These are phyloP conservation scores for Lampris megalopsis DNA, from an alignment of 2,113 vertebrate species.

Conservation along the genomic window DNA sequence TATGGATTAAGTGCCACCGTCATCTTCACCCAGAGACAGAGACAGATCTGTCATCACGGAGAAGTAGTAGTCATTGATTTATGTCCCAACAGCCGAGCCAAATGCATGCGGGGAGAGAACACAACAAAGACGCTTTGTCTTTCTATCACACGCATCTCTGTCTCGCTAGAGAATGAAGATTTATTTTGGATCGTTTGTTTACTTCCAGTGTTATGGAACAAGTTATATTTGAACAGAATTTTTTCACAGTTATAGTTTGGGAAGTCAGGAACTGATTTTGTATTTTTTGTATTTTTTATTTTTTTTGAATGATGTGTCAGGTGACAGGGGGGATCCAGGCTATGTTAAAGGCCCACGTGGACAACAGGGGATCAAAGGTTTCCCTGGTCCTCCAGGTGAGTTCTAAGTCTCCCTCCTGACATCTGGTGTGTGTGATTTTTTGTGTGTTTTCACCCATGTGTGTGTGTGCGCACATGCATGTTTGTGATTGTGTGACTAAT, in stretches of 20 bases:
- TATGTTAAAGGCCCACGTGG: slow-evolving; percentile 46
- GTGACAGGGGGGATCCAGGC: slow-evolving; percentile 59
- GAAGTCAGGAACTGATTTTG: neutral
- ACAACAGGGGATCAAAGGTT: slow-evolving; percentile 54
- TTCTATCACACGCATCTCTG: neutral
- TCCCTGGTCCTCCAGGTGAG: slow-evolving; percentile 62
- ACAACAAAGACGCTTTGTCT: neutral
- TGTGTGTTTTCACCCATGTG: no score
- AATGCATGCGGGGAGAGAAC: slow-evolving; percentile 15
- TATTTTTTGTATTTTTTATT: neutral
- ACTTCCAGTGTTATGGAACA: neutral
- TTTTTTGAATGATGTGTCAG: slow-evolving; percentile 42
- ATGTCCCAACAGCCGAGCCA: slow-evolving; percentile 19
- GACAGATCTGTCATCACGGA: slow-evolving; percentile 36
- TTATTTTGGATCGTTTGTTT: neutral
- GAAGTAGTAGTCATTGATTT: slow-evolving; percentile 39
- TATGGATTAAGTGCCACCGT: slow-evolving; percentile 17
- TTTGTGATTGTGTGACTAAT: no score
- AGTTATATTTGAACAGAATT: neutral
- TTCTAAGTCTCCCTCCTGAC: slow-evolving; percentile 7
- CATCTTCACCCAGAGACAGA: slow-evolving; percentile 33
- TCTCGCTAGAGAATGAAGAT: neutral
- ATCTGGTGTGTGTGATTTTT: no score
- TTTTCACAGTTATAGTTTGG: neutral
- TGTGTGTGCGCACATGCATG: no score